Conservation (phyloP, 2,113 vertebrate species). For the Galbula dea region DNA sequence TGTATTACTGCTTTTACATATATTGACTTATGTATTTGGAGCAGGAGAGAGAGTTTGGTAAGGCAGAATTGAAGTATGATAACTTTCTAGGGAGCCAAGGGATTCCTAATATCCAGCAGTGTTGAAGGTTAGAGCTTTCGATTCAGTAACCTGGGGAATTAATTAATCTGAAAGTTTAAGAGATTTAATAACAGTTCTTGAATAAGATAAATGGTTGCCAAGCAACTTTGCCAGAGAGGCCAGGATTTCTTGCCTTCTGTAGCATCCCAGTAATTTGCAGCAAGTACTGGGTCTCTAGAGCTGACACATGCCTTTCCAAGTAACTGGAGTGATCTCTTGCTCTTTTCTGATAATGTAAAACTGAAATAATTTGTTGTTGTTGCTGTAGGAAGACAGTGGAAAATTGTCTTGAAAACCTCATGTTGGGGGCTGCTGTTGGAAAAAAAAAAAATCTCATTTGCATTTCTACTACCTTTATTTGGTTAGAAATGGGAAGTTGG, state of each 20-base stretch:
- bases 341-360: background rate
- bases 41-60: background rate
- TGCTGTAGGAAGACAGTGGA: background rate
- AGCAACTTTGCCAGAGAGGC: background rate
- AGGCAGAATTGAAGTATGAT: background rate
- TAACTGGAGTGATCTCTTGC: background rate
- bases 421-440: background rate
- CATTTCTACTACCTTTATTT: background rate
- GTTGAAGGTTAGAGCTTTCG: conserved; percentile 2
- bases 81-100: background rate
- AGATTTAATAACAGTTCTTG: background rate
- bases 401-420: background rate
- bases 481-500: background rate
- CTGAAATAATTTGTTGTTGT: background rate
- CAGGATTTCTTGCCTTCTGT: background rate
- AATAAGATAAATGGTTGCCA: conserved; percentile 11
- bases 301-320: background rate
- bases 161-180: background rate
- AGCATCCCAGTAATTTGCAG: background rate
- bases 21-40: background rate
- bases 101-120: background rate
- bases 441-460: background rate
- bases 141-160: background rate
- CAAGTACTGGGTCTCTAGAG: background rate
- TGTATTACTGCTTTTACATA: background rate